Evolutionary conservation across 2,797 vertebrate genomes (phyloP).

Genomic region (Mormyrus hasselquistii): DNA sequence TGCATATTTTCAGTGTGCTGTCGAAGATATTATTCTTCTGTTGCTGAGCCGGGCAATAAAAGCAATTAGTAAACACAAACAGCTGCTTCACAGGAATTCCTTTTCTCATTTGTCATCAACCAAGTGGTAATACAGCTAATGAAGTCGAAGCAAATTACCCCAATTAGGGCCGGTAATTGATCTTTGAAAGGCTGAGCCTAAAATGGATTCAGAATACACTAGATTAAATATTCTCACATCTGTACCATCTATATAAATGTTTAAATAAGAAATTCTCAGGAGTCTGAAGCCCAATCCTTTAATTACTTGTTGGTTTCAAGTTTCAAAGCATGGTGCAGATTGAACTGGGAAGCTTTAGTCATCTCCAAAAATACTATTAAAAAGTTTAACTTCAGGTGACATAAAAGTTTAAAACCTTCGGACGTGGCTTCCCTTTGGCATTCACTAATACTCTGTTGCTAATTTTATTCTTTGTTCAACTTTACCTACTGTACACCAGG

Average conservation of each 20-base stretch:
- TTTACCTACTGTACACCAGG: not conserved
- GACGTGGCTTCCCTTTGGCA: not conserved
- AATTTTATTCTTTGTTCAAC: not conserved
- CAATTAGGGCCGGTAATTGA: conserved; percentile 49
- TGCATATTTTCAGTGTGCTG: not conserved
- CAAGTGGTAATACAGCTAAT: conserved; percentile 46
- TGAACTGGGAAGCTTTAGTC: not conserved
- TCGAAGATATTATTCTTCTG: not conserved
- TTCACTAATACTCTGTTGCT: not conserved
- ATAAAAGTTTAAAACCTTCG: not conserved
- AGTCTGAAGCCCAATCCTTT: not conserved
- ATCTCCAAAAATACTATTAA: not conserved
- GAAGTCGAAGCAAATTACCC: conserved; percentile 45
- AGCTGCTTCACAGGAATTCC: conserved; percentile 22
- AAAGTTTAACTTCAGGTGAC: not conserved
- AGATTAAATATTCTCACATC: not conserved
- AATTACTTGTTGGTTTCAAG: not conserved
- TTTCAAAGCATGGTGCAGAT: not conserved
- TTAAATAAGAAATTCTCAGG: not conserved
- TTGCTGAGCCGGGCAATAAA: conserved; percentile 25
- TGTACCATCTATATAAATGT: not conserved
- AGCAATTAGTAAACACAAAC: conserved; percentile 52
- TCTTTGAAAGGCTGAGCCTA: conserved; percentile 17
- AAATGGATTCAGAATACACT: not conserved
- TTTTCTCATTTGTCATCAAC: conserved; percentile 45